phyloP scores from a whole-genome alignment of 1,140 invertebrate species.

The Zophobas morio region DNA sequence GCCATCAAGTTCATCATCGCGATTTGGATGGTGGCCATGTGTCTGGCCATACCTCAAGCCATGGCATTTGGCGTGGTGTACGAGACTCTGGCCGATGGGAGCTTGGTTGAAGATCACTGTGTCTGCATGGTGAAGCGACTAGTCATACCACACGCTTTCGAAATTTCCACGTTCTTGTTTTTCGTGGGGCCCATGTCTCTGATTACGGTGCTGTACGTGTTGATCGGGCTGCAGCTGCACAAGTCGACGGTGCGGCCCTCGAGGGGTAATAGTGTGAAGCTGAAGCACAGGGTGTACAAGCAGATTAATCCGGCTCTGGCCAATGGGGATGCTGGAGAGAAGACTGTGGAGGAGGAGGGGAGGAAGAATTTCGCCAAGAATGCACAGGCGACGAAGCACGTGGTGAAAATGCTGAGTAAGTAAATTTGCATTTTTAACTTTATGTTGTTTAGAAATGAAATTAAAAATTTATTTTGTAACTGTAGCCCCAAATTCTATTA shows the following conservation, averaged over 20 bases:
- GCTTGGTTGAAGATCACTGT: conserved; percentile 69
- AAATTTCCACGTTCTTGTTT: conserved; percentile 82
- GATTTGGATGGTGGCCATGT: conserved; percentile 80
- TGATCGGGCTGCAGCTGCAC: conserved; percentile 79
- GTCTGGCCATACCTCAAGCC: conserved; percentile 86
- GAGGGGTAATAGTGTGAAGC: conserved; percentile 59
- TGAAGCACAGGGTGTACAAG: conserved; percentile 55
- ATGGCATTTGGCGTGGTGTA: conserved; percentile 81
- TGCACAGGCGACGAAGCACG: conserved; percentile 69
- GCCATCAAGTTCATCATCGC: conserved; percentile 79
- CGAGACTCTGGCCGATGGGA: conserved; percentile 70
- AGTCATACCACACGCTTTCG: conserved; percentile 75
- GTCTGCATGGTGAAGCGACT: conserved; percentile 66
- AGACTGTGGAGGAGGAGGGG: conserved; percentile 57
- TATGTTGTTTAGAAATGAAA: too few species aligned
- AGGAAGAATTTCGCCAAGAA: conserved; percentile 71
- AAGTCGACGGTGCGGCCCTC: conserved; percentile 66
- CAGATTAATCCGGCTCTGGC: conserved; percentile 49
- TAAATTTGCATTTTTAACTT: too few species aligned
- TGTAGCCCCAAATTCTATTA: too few species aligned
- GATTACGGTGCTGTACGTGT: conserved; percentile 80
- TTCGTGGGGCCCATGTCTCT: conserved; percentile 85
- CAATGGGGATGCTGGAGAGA: conserved; percentile 50
- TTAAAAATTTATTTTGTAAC: background rate
- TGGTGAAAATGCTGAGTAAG: conserved; percentile 79